These are phyloP conservation scores for Mesocentrotus franciscanus DNA, from an alignment of 53 echinoderm and acorn worm genomes.

Conservation along the genomic window DNA sequence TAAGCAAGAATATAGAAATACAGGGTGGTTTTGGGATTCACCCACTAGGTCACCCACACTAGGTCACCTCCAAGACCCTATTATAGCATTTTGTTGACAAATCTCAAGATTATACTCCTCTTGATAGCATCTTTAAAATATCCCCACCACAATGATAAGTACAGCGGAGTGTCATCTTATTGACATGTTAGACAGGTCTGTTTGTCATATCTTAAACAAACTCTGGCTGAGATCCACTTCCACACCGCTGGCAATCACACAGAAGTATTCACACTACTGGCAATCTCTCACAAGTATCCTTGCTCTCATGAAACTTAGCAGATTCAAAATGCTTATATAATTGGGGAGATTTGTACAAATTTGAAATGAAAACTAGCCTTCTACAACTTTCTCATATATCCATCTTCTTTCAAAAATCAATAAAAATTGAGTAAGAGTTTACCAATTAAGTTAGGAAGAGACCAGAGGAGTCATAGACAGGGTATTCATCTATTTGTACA, in stretches of 20 bases:
- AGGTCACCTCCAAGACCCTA: constrained; percentile 17
- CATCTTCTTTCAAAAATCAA: no score
- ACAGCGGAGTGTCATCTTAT: neutral
- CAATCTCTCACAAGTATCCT: neutral
- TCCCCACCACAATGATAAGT: neutral
- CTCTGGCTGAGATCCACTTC: constrained; percentile 48
- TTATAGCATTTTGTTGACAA: constrained; percentile 7
- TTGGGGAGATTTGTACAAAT: no score
- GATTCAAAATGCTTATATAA: no score
- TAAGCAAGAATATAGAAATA: neutral
- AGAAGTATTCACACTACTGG: neutral
- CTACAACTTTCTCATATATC: no score
- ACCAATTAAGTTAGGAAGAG: no score
- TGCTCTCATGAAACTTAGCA: neutral
- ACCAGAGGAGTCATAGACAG: no score
- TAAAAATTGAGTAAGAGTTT: no score
- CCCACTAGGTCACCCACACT: neutral
- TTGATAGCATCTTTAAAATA: neutral
- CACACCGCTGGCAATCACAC: constrained; percentile 19
- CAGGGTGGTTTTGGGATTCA: neutral
- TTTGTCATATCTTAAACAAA: constrained; percentile 70
- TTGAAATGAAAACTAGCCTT: no score
- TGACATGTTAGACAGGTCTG: constrained; percentile 55
- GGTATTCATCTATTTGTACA: no score
- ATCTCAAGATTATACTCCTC: neutral